Conservation (phyloP, 2,888 invertebrate species). For the Criorhina ranunculi region DNA sequence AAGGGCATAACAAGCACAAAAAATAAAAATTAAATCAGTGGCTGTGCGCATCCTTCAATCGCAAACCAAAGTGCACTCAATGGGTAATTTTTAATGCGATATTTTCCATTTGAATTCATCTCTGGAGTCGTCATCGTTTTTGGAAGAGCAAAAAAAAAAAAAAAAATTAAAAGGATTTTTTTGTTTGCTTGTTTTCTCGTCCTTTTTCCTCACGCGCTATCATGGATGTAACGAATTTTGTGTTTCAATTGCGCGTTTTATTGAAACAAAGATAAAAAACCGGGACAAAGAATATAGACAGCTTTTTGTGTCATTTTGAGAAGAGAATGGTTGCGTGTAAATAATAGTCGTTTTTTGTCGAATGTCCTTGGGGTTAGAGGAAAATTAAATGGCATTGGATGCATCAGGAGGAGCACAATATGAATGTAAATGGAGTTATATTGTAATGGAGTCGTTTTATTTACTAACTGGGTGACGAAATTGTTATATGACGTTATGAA, state of each 20-base stretch:
- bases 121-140: constrained; percentile 32
- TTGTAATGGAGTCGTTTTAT: neutral
- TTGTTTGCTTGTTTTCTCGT: constrained; percentile 17
- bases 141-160: constrained; percentile 33
- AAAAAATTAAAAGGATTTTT: constrained; percentile 17
- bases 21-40: constrained; percentile 61
- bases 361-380: neutral
- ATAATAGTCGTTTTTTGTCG: neutral
- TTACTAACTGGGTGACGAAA: neutral
- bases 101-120: constrained; percentile 78
- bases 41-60: constrained; percentile 72
- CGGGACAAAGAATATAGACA: constrained; percentile 54
- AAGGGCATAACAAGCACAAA: constrained; percentile 46
- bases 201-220: constrained; percentile 37
- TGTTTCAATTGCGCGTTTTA: constrained; percentile 77
- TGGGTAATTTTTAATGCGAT: constrained; percentile 79
- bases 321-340: neutral
- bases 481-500: too few species aligned
- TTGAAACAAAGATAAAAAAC: constrained; percentile 75
- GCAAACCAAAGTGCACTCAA: constrained; percentile 77
- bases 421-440: constrained; percentile 7
- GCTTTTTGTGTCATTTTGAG: constrained; percentile 24
- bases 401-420: neutral
- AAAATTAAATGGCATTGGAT: constrained; percentile 1
- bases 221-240: constrained; percentile 62